phyloP scores from a whole-genome alignment of 2,888 invertebrate species.

The Caenorhabditis parvicauda region DNA sequence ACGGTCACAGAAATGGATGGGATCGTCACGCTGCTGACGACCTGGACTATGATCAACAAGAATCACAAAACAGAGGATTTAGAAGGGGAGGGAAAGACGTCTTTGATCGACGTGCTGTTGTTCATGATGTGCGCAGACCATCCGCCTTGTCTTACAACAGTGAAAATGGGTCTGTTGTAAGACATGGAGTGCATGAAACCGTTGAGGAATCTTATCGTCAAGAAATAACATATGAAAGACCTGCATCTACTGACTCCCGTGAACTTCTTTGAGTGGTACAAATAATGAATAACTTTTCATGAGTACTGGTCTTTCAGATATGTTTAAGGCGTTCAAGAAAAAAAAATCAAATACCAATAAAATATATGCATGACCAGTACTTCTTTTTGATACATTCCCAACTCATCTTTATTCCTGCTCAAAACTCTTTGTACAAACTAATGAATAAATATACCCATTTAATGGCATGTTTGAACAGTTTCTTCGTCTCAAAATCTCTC shows the following conservation, averaged over 20 bases:
- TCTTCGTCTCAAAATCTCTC: too few relatives aligned
- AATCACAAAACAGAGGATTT: background rate
- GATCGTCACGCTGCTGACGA: background rate
- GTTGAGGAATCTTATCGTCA: conserved; percentile 59
- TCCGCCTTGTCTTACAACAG: conserved; percentile 25
- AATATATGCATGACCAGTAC: too few relatives aligned
- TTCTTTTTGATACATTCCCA: too few relatives aligned
- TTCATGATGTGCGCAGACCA: conserved; percentile 24
- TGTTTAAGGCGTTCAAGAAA: too few relatives aligned
- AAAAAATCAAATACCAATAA: too few relatives aligned
- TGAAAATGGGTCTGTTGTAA: conserved; percentile 32
- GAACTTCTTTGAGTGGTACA: conserved; percentile 21
- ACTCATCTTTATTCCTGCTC: too few relatives aligned
- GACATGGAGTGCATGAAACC: conserved; percentile 53
- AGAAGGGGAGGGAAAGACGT: background rate
- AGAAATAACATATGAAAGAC: conserved; percentile 54
- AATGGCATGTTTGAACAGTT: too few relatives aligned
- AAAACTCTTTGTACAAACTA: too few relatives aligned
- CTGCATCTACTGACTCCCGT: conserved; percentile 38
- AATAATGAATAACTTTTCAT: background rate
- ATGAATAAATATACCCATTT: too few relatives aligned
- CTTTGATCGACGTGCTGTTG: too few relatives aligned
- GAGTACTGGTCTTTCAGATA: too few relatives aligned
- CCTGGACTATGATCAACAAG: background rate
- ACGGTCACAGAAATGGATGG: conserved; percentile 14